These are phyloP conservation scores for Bombus polaris DNA, from an alignment of 1,140 invertebrate genomes.

Conservation along the genomic window DNA sequence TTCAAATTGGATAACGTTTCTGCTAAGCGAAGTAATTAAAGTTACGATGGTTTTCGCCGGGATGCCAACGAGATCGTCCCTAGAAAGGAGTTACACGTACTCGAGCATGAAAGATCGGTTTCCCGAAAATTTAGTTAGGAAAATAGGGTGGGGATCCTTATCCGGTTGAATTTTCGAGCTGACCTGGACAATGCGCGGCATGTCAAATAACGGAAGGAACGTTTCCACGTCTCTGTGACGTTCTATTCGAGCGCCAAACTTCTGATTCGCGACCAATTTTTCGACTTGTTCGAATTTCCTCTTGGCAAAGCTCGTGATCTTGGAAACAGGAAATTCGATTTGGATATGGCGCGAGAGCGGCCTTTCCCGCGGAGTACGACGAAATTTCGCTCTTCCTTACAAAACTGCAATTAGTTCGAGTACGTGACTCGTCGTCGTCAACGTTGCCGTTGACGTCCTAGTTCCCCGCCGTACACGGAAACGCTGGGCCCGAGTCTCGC, in stretches of 20 bases:
- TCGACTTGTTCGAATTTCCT: neutral
- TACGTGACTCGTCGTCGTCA: constrained; percentile 65
- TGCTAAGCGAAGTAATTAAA: constrained; percentile 35
- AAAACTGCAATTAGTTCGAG: constrained; percentile 70
- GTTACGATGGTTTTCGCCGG: constrained; percentile 18
- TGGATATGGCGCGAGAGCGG: neutral
- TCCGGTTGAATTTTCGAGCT: no score
- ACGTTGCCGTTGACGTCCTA: constrained; percentile 38
- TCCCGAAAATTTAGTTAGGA: constrained; percentile 59
- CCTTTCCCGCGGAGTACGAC: constrained; percentile 23
- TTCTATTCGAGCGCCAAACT: neutral
- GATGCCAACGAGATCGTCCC: neutral
- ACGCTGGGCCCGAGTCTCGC: constrained; percentile 55
- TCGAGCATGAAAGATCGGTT: constrained; percentile 50
- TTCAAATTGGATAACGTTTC: constrained; percentile 40
- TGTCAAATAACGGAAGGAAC: no score
- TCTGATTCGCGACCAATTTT: constrained; percentile 30
- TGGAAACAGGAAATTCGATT: constrained; percentile 7
- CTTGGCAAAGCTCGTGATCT: neutral
- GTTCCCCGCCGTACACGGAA: constrained; percentile 48
- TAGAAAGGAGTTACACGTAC: constrained; percentile 9
- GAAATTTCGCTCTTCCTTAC: constrained; percentile 46
- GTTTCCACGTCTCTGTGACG: no score
- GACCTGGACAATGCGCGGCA: no score
- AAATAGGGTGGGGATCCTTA: constrained; percentile 8